Evolutionary conservation across 2,797 vertebrate species (phyloP).

Genomic region (Microctenopoma stevenorrisi): DNA sequence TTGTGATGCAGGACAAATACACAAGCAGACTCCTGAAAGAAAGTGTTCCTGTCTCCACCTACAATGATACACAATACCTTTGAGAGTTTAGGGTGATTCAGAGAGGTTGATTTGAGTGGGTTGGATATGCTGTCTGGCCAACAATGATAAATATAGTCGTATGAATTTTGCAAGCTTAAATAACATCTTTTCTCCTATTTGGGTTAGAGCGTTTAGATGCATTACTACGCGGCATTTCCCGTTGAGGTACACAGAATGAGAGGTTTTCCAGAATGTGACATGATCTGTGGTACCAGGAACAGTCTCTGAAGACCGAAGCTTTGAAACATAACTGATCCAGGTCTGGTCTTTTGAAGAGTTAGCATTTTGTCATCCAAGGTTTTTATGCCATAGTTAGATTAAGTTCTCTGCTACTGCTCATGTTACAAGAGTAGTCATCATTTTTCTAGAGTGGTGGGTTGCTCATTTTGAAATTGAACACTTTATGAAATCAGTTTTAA

Average conservation of each 20-base stretch:
- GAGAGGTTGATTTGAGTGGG: constrained; percentile 15
- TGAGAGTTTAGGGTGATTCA: constrained; percentile 66
- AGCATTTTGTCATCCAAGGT: constrained; percentile 29
- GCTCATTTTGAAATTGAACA: constrained; percentile 64
- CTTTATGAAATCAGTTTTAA: constrained; percentile 64
- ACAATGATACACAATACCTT: constrained; percentile 60
- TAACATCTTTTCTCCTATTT: constrained; percentile 33
- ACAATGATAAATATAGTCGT: constrained; percentile 45
- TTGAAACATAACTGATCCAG: constrained; percentile 5
- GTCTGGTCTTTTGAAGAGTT: constrained; percentile 14
- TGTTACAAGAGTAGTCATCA: constrained; percentile 40
- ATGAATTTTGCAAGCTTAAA: constrained; percentile 28
- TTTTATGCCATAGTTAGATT: constrained; percentile 32
- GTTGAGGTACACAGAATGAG: constrained; percentile 10
- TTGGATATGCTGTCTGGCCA: constrained; percentile 44
- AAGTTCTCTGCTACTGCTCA: constrained; percentile 25
- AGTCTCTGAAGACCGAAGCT: constrained; percentile 25
- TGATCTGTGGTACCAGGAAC: not conserved
- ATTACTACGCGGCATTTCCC: constrained; percentile 24
- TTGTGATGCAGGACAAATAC: constrained; percentile 50
- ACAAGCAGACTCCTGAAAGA: constrained; percentile 69
- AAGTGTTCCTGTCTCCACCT: constrained; percentile 56
- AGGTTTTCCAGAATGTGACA: constrained; percentile 15
- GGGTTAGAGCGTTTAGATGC: constrained; percentile 21
- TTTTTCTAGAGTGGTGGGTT: constrained; percentile 35